Evolutionary conservation across 2,888 invertebrate species (phyloP).

Genomic region (Perithous albicinctus): DNA sequence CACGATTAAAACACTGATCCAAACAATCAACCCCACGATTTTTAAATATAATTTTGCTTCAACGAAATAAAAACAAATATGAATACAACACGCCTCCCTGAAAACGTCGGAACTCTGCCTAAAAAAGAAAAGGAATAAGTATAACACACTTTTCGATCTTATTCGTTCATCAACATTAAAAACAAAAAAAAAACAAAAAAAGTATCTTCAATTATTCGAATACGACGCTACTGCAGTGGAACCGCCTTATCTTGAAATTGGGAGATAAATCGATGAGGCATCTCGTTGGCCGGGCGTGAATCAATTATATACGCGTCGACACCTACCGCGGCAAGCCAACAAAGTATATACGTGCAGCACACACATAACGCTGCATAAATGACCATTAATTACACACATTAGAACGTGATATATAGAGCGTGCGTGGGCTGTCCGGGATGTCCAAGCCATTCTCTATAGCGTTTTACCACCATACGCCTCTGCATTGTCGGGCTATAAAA

Average conservation of each 20-base stretch:
- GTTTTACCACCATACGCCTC: constrained; percentile 11
- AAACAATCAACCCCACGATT: too few relatives aligned
- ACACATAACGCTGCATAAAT: constrained; percentile 51
- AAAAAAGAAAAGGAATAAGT: too few relatives aligned
- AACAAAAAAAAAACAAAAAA: background rate
- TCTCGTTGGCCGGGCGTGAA: constrained; percentile 17
- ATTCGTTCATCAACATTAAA: background rate
- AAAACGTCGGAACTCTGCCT: too few relatives aligned
- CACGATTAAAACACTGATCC: too few relatives aligned
- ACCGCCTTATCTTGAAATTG: constrained; percentile 2
- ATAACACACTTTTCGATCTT: too few relatives aligned
- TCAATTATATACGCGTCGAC: constrained; percentile 50
- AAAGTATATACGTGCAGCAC: constrained; percentile 26
- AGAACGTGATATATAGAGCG: constrained; percentile 39
- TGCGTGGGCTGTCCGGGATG: constrained; percentile 26
- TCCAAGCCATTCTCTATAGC: constrained; percentile 3
- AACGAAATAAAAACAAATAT: too few relatives aligned
- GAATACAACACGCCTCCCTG: too few relatives aligned
- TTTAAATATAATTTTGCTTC: too few relatives aligned
- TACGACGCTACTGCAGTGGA: background rate
- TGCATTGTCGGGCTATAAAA: constrained; percentile 1
- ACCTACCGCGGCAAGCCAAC: constrained; percentile 5
- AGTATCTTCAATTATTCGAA: background rate
- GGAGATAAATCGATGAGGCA: constrained; percentile 21
- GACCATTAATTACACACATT: constrained; percentile 56